Evolutionary conservation across 1,140 invertebrate species (phyloP).

Genomic region (Trachymyrmex cornetzi): DNA sequence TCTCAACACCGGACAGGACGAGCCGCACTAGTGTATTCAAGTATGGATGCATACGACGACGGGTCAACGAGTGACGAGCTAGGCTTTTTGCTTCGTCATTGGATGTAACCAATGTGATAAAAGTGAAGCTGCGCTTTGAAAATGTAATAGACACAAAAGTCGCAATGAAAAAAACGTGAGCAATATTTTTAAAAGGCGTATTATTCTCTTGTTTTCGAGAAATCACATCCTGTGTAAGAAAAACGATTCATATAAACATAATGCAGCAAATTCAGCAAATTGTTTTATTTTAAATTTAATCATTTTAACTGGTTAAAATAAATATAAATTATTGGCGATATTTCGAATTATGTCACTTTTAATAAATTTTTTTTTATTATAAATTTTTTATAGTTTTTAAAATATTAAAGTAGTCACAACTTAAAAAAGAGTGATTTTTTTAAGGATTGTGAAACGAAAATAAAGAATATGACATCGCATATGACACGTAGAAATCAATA

Average conservation of each 20-base stretch:
- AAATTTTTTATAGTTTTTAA: too few species aligned
- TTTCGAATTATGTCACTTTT: too few species aligned
- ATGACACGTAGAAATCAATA: too few species aligned
- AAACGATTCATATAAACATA: not conserved
- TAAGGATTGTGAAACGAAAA: too few species aligned
- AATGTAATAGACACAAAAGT: not conserved
- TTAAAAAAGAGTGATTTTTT: too few species aligned
- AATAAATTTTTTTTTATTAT: too few species aligned
- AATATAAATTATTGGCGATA: too few species aligned
- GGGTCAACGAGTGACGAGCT: not conserved
- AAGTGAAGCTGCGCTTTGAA: not conserved
- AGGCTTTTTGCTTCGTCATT: not conserved
- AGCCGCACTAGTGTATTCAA: slow-evolving; percentile 18
- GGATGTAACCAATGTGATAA: not conserved
- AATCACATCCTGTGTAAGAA: not conserved
- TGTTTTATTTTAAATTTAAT: too few species aligned
- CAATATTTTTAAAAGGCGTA: not conserved
- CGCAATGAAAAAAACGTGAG: not conserved
- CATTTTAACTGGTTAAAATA: too few species aligned
- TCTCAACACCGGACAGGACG: slow-evolving; percentile 51
- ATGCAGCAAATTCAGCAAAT: not conserved
- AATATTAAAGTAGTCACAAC: too few species aligned
- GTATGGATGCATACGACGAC: not conserved
- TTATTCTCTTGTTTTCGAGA: not conserved
- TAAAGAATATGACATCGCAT: too few species aligned